Evolutionary conservation across 2,797 vertebrate genomes (phyloP), one percentile per base, ranked within the genome.

Genomic region (Gallinago solitaria): DNA sequence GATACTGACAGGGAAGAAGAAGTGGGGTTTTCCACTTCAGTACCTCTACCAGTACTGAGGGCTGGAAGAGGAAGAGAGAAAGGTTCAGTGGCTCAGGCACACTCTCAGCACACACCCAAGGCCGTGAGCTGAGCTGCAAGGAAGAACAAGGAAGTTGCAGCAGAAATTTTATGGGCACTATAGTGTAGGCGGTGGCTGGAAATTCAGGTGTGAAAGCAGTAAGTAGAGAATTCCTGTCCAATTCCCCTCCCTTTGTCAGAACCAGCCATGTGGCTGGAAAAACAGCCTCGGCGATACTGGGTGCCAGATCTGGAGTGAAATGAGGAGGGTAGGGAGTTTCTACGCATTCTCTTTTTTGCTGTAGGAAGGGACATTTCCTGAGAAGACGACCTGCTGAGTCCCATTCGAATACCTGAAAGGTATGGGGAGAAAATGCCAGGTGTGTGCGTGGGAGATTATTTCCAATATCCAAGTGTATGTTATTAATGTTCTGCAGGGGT

Each of bases 341-440:
- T 91, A 3, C 39, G 16, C 60, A 32, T 71, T 57, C n/a, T 57
- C 11, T 28, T 80, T 79, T 70, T 79, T 78, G 23, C 50, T 77
- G 24, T 30, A 73, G 59, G 50, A 90, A 73, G 59, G 59, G 33
- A 6, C 28, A 47, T 83, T 89, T 94, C 78, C 61, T 85, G 57
- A 78, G 79, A 85, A 87, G 60, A 80, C 3, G 27, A 69, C 35
- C 35, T 90, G 28, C 41, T 74, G 43, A 67, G 60, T 67, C 23
- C 69, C 64, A 39, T 13, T 12, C 47, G 84, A 71, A 51, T 63
- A 63, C 47, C 23, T 90, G 64, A 59, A 80, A 84, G 39, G 19
- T 43, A 59, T 4, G 4, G 11, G 14, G 48, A 83, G 19, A 63
- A 91, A 77, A 85, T 28, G 3, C 32, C 48, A 37, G 7, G 25